Percentiles rank a stretch among this genome's conserved stretches.
phyloP scores from a whole-genome alignment of 2,888 invertebrate genomes.

The Agrilus mali region DNA sequence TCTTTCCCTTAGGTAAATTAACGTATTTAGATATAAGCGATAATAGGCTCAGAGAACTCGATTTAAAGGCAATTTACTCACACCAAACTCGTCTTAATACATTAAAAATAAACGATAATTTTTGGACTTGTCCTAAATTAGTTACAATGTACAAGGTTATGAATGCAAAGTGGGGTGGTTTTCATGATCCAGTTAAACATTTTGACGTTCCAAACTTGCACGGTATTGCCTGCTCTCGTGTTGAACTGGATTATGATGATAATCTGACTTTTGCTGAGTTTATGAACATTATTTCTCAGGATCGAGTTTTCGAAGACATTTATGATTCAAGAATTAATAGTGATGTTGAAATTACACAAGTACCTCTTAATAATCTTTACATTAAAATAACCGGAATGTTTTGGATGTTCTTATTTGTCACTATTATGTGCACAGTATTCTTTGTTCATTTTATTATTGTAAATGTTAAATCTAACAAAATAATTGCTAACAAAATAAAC shows the following conservation, averaged over 20 bases:
- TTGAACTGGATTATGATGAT: conserved; percentile 1
- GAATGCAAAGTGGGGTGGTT: conserved; percentile 4
- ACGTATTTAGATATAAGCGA: conserved; percentile 6
- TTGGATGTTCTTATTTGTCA: conserved; percentile 4
- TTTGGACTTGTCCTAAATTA: conserved; percentile 8
- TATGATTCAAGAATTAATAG: conserved; percentile 3
- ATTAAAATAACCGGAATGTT: conserved; percentile 1
- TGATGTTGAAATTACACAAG: neutral
- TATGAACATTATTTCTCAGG: conserved; percentile 4
- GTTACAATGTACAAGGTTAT: conserved; percentile 7
- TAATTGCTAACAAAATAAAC: neutral
- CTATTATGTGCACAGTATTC: conserved; percentile 4
- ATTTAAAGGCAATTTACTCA: conserved; percentile 3
- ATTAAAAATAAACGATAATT: conserved; percentile 8
- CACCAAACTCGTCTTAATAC: conserved; percentile 4
- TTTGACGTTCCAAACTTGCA: conserved; percentile 9
- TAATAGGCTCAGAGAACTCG: conserved; percentile 2
- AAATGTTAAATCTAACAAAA: neutral
- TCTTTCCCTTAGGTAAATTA: conserved; percentile 6
- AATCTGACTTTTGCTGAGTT: conserved; percentile 6
- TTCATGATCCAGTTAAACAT: conserved; percentile 2
- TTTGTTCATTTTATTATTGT: conserved; percentile 4
- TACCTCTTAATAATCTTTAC: neutral
- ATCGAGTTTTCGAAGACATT: conserved; percentile 6
- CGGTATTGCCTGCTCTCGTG: conserved; percentile 7